Conservation (phyloP, 2,113 vertebrate species). For the Crotophaga sulcirostris region DNA sequence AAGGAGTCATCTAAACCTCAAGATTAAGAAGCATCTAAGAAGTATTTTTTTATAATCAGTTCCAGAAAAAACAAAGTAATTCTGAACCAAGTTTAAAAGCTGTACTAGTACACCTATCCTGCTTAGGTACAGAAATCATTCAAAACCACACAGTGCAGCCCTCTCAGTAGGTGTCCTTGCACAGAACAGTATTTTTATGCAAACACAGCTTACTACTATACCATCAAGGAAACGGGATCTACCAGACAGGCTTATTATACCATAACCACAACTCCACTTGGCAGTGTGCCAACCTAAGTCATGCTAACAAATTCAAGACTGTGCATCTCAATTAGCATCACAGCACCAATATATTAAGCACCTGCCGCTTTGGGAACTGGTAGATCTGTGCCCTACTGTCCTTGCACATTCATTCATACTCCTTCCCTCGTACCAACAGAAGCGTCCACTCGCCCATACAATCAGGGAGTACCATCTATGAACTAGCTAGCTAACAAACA, state of each 20-base stretch:
- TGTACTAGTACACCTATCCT: neutral
- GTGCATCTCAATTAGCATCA: neutral
- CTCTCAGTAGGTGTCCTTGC: neutral
- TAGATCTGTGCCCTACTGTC: neutral
- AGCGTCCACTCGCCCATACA: fast-evolving
- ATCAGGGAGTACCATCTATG: neutral
- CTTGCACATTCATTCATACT: neutral
- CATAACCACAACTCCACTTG: neutral
- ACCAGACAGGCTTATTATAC: neutral
- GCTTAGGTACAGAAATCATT: neutral
- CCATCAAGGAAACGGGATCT: neutral
- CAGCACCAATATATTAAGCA: fast-evolving
- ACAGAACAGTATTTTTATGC: neutral
- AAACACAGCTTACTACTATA: neutral
- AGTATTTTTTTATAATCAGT: neutral
- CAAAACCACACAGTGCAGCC: neutral
- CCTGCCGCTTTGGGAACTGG: neutral
- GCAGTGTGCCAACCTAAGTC: neutral
- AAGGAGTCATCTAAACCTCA: neutral
- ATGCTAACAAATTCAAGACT: fast-evolving
- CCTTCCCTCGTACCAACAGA: neutral
- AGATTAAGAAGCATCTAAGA: neutral
- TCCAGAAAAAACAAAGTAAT: neutral
- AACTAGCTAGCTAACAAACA: neutral
- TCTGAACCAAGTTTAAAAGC: neutral